Evolutionary conservation across 1,140 invertebrate species (phyloP), one percentile per base, ranked within the genome.

Genomic region (Neodiprion pinetum): DNA sequence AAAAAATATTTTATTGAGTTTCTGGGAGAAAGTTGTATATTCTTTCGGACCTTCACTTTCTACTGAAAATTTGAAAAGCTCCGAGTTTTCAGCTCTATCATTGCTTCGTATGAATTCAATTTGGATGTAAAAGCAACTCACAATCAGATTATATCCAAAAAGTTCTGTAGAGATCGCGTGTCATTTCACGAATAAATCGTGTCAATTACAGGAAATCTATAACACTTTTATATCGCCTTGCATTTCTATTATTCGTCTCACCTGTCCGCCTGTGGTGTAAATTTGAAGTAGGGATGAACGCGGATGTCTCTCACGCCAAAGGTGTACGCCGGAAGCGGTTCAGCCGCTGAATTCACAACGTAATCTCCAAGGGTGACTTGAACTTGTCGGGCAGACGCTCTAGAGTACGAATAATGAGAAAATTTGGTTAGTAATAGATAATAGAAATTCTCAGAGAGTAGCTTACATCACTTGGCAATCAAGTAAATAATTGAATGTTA

Each of bases 271-370:
- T 97, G 96, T 0, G 97, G 97, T 0, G 97, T 98, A 81, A 98
- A 98, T 86, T 97, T 97, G 88, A 98, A 98, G 81, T 96, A 95
- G 0, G 97, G 97, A 88, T 98, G 97, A 2, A 98, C 95, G 86
- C 95, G 91, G 61, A 98, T 97, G 77, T 95, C 92, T 17, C 94
- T 90, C 1, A 97, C 96, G 2, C 96, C 95, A 82, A 97, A 97
- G 0, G 95, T 96, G 82, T 97, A 96, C 1, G 96, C 96, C 1
- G 95, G 96, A 67, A 97, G 85, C 0, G 95, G 94, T 87, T 98
- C 97, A 1, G 94, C 93, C 0, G 96, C 95, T 0, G 96, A 97
- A 88, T 98, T 97, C 76, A 98, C 96, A 50, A 97, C 95, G 85
- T 98, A 98, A 87, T 98, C 96, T 7, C 96, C 96, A 9, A 98